Conservation (phyloP, 30 jellyfish, hydroid and myxozoan genomes). For the Hydractinia symbiolongicarpus region DNA sequence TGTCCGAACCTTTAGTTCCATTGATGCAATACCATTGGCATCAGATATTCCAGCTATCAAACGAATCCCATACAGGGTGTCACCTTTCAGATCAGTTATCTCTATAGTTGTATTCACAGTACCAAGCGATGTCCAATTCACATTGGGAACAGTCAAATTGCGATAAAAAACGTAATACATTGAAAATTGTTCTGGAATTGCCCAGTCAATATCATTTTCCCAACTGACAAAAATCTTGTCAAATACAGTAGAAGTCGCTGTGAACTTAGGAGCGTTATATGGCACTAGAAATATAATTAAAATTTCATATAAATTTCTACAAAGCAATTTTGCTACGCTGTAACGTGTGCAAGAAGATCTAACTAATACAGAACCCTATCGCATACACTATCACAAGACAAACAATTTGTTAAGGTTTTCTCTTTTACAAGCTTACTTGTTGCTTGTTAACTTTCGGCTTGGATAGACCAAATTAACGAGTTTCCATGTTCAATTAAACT, state of each 20-base stretch:
- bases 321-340: too few species aligned
- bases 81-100: neutral
- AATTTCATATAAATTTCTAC: too few species aligned
- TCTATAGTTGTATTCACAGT: neutral
- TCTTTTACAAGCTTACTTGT: too few species aligned
- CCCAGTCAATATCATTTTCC: neutral
- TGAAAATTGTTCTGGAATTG: neutral
- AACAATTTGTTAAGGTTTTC: too few species aligned
- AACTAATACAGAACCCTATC: too few species aligned
- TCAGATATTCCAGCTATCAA: neutral
- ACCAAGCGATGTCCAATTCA: neutral
- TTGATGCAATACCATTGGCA: conserved; percentile 11
- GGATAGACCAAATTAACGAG: too few species aligned
- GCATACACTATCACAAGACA: too few species aligned
- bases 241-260: neutral
- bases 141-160: neutral
- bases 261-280: neutral
- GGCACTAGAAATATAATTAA: neutral
- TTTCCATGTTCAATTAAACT: too few species aligned
- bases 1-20: conserved; percentile 22
- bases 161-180: conserved; percentile 10
- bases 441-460: too few species aligned
- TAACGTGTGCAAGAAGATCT: too few species aligned
- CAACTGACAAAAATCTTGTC: neutral
- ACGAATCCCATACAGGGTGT: conserved; percentile 16